Conservation (phyloP, 2,797 vertebrate species). For the Telmatherina bonti region DNA sequence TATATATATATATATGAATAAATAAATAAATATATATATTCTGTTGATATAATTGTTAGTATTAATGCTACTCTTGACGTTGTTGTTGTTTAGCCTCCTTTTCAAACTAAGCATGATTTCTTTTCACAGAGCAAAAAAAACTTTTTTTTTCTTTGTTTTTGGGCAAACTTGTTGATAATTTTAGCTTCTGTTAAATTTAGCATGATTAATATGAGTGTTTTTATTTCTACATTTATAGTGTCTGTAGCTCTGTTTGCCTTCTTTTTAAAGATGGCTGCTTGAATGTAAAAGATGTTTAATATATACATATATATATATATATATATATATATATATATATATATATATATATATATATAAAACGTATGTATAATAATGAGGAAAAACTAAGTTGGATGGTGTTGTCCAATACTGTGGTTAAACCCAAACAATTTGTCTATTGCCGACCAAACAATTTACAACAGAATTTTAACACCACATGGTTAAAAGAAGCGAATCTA, state of each 20-base stretch:
- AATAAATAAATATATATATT: constrained; percentile 53
- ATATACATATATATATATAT: too few species aligned
- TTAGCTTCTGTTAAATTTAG: constrained; percentile 56
- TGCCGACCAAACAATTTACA: constrained; percentile 90
- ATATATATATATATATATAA: background rate
- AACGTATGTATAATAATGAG: background rate
- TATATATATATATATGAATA: too few species aligned
- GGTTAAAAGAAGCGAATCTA: constrained; percentile 93
- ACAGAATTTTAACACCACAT: constrained; percentile 87
- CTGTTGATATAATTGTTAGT: constrained; percentile 74
- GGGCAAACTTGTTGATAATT: constrained; percentile 47
- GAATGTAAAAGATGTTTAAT: constrained; percentile 95
- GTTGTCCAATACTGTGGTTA: constrained; percentile 93
- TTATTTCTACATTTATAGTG: constrained; percentile 62
- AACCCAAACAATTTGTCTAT: constrained; percentile 89
- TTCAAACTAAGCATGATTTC: constrained; percentile 74
- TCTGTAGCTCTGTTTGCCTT: constrained; percentile 71
- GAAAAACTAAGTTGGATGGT: constrained; percentile 83
- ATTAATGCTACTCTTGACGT: constrained; percentile 65
- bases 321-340: too few species aligned
- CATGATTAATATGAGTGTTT: constrained; percentile 65
- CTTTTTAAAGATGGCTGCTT: constrained; percentile 78
- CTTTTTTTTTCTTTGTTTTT: constrained; percentile 9
- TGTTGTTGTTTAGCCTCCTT: constrained; percentile 61
- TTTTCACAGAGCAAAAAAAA: constrained; percentile 51